Evolutionary conservation across 1,140 invertebrate species (phyloP).

Genomic region (Leguminivora glycinivorella): DNA sequence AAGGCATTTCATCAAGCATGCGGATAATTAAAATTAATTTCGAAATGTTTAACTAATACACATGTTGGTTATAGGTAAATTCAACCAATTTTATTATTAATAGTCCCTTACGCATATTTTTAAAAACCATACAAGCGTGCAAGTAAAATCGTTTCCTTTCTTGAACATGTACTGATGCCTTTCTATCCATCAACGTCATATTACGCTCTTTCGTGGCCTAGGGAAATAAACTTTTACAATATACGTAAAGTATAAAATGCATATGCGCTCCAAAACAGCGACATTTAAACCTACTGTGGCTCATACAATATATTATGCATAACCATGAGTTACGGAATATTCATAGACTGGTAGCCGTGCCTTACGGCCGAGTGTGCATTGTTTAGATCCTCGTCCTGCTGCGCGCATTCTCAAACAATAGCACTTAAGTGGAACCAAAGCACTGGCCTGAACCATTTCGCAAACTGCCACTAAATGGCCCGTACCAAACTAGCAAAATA

Average conservation of each 20-base stretch:
- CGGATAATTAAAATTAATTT: neutral
- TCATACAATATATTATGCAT: slow-evolving; percentile 23
- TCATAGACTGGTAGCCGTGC: slow-evolving; percentile 21
- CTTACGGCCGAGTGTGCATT: slow-evolving; percentile 23
- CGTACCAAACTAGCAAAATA: neutral
- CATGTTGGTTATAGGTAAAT: neutral
- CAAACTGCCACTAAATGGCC: slow-evolving; percentile 17
- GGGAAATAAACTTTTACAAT: slow-evolving; percentile 2
- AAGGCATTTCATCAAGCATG: neutral
- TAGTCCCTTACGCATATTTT: neutral
- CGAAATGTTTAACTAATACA: neutral
- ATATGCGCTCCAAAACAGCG: slow-evolving; percentile 5
- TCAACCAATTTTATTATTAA: neutral
- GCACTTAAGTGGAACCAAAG: slow-evolving; percentile 19
- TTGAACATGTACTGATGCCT: slow-evolving; percentile 34
- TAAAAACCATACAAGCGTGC: neutral
- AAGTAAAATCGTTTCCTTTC: slow-evolving; percentile 30
- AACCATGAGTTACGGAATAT: slow-evolving; percentile 26
- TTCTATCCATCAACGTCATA: slow-evolving; percentile 53
- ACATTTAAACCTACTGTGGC: slow-evolving; percentile 4
- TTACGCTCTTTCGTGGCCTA: slow-evolving; percentile 30
- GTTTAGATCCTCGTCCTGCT: slow-evolving; percentile 17
- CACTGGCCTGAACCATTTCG: slow-evolving; percentile 15
- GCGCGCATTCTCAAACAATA: slow-evolving; percentile 15
- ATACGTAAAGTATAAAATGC: neutral